Base-by-base conservation (phyloP, 1,140 invertebrate genomes). In the Thereuonema tuberculata region DNA sequence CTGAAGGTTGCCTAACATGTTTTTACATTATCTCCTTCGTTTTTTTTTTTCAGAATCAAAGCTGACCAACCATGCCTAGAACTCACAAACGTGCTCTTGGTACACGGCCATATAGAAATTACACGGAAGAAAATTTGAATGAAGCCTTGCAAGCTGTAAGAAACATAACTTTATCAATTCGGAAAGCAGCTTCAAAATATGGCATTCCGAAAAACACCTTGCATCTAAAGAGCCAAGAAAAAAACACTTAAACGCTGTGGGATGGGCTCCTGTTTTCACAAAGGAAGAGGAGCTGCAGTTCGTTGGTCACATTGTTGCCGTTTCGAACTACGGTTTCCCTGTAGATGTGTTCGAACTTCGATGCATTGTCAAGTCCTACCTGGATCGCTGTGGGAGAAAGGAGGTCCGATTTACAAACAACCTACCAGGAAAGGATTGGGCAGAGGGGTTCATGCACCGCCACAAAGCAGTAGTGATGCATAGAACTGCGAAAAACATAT, bases 401-500 rank as follows among this genome's bases (percentile, higher is more conserved):
- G 25, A 15, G 23, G 15, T 3, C 3, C 5, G n/a, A 9, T 47
- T 43, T n/a, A 48, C 5, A 50, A 27, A 58, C 37, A 58, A 58
- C 50, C 3, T 58, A 5, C 56, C 37, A 3, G 37, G 56, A 9
- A 43, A 43, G 17, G 56, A 48, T 12, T 58, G 12, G 12, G 31
- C 31, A 12, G n/a, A 15, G 15, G 56, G 56, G 14, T 58, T 58
- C 25, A 12, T 48, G 26, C 5, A 23, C 9, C 56, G 56, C 23
- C 59, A 53, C 9, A 56, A 48, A 9, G 46, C 48, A 37, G 20
- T 29, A 15, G 5, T 62, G 3, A 21, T 49, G 17, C 26, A 62
- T 2, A 43, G 61, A 46, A 23, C 55, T 15, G 12, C 26, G 21
- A 2, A 58, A 43, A 62, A 62, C 46, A 37, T 62, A 48, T 62